Evolutionary conservation across 2,797 vertebrate genomes (phyloP).

Genomic region (Tokudaia muenninki): DNA sequence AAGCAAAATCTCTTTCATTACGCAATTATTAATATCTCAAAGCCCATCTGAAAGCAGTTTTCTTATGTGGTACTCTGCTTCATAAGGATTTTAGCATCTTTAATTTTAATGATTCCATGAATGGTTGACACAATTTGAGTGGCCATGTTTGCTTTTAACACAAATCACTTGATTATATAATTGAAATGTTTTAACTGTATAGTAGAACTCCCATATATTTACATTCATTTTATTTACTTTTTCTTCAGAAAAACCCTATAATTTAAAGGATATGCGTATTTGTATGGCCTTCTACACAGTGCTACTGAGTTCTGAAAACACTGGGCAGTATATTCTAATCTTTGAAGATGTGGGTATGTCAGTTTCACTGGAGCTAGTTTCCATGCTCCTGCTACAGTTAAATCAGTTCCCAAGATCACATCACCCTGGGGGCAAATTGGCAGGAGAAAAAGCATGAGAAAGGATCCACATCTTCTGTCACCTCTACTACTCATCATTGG

Average conservation of each 20-base stretch:
- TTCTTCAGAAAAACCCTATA: not conserved
- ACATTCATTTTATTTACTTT: not conserved
- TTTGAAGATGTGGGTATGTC: not conserved
- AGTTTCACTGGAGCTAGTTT: rapidly evolving
- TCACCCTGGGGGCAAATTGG: not conserved
- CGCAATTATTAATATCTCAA: slow-evolving; percentile 18
- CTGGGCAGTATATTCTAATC: not conserved
- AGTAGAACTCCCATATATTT: not conserved
- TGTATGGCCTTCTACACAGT: not conserved
- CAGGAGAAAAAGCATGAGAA: not conserved
- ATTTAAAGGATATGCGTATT: not conserved
- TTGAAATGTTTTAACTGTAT: slow-evolving; percentile 13
- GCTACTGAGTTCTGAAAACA: not conserved
- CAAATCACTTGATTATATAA: slow-evolving; percentile 4
- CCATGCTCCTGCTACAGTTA: not conserved
- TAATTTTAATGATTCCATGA: not conserved
- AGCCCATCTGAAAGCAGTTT: not conserved
- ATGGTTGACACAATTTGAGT: not conserved
- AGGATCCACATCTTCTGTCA: not conserved
- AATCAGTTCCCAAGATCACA: not conserved
- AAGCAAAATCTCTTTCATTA: not conserved
- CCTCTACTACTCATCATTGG: rapidly evolving
- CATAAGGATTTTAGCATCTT: not conserved
- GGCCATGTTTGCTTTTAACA: not conserved
- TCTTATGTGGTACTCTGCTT: not conserved